Evolutionary conservation across 1,140 invertebrate species (phyloP).

Genomic region (Probaryconus sp.): DNA sequence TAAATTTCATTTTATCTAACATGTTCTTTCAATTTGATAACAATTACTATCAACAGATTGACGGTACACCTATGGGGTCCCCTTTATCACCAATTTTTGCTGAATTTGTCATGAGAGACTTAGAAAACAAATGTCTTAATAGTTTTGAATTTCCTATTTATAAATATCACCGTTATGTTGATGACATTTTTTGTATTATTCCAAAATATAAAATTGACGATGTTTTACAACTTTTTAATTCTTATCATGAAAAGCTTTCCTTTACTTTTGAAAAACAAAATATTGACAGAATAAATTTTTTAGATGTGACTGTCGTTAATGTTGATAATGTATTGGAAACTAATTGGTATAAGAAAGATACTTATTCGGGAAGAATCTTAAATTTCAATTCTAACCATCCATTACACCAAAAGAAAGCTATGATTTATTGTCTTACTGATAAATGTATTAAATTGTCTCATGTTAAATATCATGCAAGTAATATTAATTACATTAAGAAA

Average conservation of each 20-base stretch:
- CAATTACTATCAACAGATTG: no score
- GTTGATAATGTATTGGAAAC: no score
- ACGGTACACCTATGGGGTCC: constrained; percentile 5
- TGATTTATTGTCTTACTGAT: constrained; percentile 8
- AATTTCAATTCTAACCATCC: neutral
- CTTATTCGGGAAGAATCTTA: constrained; percentile 8
- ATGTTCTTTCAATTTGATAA: no score
- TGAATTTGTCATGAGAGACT: constrained; percentile 1
- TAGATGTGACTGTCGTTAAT: constrained; percentile 1
- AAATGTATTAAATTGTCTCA: constrained; percentile 6
- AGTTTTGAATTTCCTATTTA: neutral
- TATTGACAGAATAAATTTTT: constrained; percentile 9
- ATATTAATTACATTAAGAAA: neutral
- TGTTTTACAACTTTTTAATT: constrained; percentile 4
- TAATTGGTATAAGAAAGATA: constrained; percentile 6
- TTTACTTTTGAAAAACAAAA: constrained; percentile 16
- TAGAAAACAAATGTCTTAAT: neutral
- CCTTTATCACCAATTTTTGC: constrained; percentile 2
- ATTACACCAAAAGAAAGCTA: constrained; percentile 1
- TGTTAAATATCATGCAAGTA: constrained; percentile 11
- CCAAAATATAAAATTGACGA: neutral
- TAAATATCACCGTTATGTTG: neutral
- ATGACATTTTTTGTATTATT: constrained; percentile 9
- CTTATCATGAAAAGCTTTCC: neutral
- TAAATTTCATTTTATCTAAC: no score